Evolutionary conservation across 2,113 vertebrate species (phyloP).

Genomic region (Macquaria australasica): DNA sequence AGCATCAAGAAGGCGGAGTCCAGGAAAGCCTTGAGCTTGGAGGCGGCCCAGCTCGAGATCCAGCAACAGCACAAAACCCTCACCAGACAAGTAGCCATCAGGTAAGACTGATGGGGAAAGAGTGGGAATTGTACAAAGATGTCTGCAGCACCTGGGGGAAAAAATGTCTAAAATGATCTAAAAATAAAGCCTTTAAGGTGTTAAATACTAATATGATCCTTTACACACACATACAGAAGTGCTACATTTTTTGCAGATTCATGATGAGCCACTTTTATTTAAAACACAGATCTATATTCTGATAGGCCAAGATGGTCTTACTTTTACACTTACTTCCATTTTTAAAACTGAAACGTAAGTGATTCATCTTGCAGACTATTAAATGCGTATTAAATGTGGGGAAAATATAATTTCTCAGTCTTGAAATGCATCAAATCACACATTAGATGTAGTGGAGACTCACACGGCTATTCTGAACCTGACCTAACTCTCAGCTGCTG

Average conservation of each 20-base stretch:
- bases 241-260: background rate
- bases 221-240: background rate
- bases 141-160: too few species aligned
- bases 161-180: too few species aligned
- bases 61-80: conserved; percentile 70
- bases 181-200: background rate
- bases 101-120: conserved; percentile 48
- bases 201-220: background rate
- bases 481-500: conserved; percentile 40
- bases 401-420: background rate
- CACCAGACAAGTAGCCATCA: conserved; percentile 60
- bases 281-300: background rate
- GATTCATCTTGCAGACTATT: too few species aligned
- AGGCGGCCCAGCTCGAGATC: conserved; percentile 79
- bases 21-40: conserved; percentile 86
- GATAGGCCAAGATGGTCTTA: background rate
- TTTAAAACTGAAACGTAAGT: background rate
- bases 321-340: background rate
- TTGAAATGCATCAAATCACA: background rate
- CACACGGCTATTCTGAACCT: conserved; percentile 3
- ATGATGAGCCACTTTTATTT: background rate
- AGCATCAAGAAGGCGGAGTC: conserved; percentile 72
- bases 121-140: background rate
- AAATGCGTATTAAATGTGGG: background rate
- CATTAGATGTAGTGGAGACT: conserved; percentile 2